Evolutionary conservation across 2,113 vertebrate species (phyloP), one percentile per base, ranked within the genome.

Genomic region (Sisor rabdophorus): DNA sequence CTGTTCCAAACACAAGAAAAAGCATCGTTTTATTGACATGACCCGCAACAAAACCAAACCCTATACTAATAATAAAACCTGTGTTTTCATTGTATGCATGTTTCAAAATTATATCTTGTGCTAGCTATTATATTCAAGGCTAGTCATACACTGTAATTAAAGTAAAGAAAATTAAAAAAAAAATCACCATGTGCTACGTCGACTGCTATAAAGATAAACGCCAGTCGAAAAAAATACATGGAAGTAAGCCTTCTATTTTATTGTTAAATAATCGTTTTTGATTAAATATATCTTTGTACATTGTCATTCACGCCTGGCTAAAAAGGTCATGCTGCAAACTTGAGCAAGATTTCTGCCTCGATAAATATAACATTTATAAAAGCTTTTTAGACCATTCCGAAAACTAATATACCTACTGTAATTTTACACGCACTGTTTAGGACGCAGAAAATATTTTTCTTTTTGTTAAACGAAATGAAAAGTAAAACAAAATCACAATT

Each of bases 1-100:
- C 95, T 96, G 92, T 78, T 78, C 19, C 59, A 78, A 78, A 78
- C 53, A 64, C 59, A 78, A 78, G 56, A 72, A 64, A 55, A 73
- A n/a, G 12, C 26, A 71, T 63, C 65, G 36, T 19, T 52, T 61
- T 59, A 74, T 61, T 74, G 16, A 74, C 72, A 61, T 48, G 11
- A 20, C 47, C 44, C 0, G 13, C 6, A 52, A 48, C 72, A 48
- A 20, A 30, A 48, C 16, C 56, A 74, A 47, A 48, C n/a, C 22
- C 55, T 52, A 30, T 52, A 26, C 17, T 26, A 69, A 28, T 2
- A 30, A 20, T 13, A 20, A 28, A 4, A 17, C 63, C 3, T n/a
- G 11, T 8, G 40, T 22, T 30, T 60, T 47, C 7, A 15, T 15
- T 28, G 1, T 52, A 5, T 36, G 11, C 10, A 40, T 17, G 15